These are phyloP conservation scores for Ochotona princeps DNA, from an alignment of 2,113 vertebrate genomes.

Conservation along the genomic window DNA sequence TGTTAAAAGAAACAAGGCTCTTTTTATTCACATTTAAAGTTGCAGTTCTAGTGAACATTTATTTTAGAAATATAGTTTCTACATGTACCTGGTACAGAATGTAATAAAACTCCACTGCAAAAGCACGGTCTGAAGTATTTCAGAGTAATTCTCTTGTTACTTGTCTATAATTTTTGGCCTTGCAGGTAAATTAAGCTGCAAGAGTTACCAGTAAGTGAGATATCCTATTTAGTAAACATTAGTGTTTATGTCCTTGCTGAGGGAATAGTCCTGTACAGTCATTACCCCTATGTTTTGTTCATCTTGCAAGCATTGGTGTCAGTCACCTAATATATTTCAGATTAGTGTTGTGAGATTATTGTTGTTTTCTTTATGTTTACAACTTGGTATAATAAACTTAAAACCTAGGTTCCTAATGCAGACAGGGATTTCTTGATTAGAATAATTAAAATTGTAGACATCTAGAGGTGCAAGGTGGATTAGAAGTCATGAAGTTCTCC, in stretches of 20 bases:
- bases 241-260: neutral
- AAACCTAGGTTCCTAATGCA: constrained; percentile 29
- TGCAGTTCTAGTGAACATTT: constrained; percentile 41
- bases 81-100: neutral
- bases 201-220: neutral
- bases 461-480: constrained; percentile 38
- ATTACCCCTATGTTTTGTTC: neutral
- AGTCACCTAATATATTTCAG: constrained; percentile 15
- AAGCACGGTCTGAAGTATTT: constrained; percentile 44
- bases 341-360: constrained; percentile 17
- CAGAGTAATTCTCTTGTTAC: constrained; percentile 23
- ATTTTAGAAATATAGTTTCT: constrained; percentile 58
- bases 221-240: neutral
- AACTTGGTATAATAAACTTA: neutral
- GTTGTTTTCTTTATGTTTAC: constrained; percentile 28
- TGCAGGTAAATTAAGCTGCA: constrained; percentile 10
- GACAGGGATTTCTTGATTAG: constrained; percentile 52
- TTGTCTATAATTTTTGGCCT: neutral
- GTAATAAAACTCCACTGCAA: constrained; percentile 16
- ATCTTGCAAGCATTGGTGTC: constrained; percentile 37
- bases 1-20: constrained; percentile 41
- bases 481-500: constrained; percentile 43
- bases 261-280: neutral
- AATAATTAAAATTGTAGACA: constrained; percentile 22
- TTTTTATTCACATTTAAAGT: neutral